Evolutionary conservation across 2,888 invertebrate genomes (phyloP), one percentile per base, ranked within the genome.

Genomic region (Scaptomyza polygonia): DNA sequence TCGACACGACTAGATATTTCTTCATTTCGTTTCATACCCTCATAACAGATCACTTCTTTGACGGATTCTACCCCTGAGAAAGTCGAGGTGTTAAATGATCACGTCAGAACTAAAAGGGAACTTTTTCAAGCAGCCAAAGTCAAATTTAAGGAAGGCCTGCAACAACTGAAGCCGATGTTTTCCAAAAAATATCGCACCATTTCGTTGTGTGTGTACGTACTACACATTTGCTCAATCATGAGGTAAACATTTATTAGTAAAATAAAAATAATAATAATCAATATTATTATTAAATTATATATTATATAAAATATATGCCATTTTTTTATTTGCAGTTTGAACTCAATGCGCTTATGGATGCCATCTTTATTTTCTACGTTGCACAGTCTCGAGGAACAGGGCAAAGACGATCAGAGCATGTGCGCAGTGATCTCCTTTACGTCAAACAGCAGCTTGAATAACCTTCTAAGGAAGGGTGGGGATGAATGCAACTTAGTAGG

Each of bases 331-430:
- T 3, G 3, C 51, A 95, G 96, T 14, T 92, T 95, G 53, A 97
- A 97, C 87, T 96, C 97, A 0, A 92, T 97, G 48, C 95, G 96
- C 25, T 93, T 97, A 40, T 97, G 97, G 97, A 93, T 97, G 79
- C 97, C 97, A 0, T 96, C 97, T 88, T 93, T 97, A 30, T 97
- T 97, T 70, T 94, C 95, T 52, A 95, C 95, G 89, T 94, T 95
- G 39, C 91, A 91, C 40, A 91, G 91, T 12, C 92, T 92, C 67
- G 90, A 92, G 43, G 89, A 89, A 45, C 87, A 57, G 32, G 66
- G 72, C 3, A 16, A 55, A 1, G 43, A 32, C 3, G 63, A 67
- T 8, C 61, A 40, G 21, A 86, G 79, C 52, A 80, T 91, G 67
- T 91, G 91, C 48, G 57, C 70, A 8, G 86, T 91, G 30, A 68